Percentiles rank a stretch among this genome's conserved stretches.
Conservation (phyloP, 2,888 invertebrate species). For the Oeneis ivallda region DNA sequence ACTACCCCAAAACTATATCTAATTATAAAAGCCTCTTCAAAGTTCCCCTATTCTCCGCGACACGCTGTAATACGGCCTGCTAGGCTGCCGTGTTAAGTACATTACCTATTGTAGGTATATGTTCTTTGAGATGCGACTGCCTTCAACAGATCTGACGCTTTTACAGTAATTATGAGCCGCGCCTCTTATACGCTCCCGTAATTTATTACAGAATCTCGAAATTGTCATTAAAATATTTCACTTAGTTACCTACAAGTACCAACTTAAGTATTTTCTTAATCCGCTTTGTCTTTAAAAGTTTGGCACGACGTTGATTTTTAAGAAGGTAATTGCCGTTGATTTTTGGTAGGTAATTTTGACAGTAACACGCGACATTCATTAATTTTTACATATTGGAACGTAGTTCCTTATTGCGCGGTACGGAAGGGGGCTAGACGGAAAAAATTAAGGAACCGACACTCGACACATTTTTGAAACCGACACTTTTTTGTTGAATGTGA, state of each 20-base stretch:
- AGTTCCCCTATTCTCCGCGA: constrained; percentile 49
- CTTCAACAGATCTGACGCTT: constrained; percentile 62
- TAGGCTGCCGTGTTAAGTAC: constrained; percentile 72
- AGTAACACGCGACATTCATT: too few relatives aligned
- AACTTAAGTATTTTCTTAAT: neutral
- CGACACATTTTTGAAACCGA: too few relatives aligned
- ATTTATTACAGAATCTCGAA: constrained; percentile 45
- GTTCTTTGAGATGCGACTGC: constrained; percentile 68
- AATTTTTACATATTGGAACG: too few relatives aligned
- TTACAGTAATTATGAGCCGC: constrained; percentile 73
- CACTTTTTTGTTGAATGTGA: too few relatives aligned
- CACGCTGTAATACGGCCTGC: constrained; percentile 74
- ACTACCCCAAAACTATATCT: constrained; percentile 27
- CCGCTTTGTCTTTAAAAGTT: neutral
- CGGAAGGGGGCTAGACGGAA: too few relatives aligned
- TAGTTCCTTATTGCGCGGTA: too few relatives aligned
- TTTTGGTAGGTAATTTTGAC: too few relatives aligned
- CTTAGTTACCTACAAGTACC: constrained; percentile 6
- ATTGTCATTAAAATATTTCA: constrained; percentile 22
- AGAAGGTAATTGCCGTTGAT: too few relatives aligned
- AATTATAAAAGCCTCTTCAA: constrained; percentile 49
- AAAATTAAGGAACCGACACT: too few relatives aligned
- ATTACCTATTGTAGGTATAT: constrained; percentile 80
- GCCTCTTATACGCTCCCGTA: constrained; percentile 46
- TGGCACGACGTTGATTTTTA: too few relatives aligned